These are phyloP conservation scores for Drosophila suzukii DNA, from an alignment of 1,140 invertebrate species.

Conservation along the genomic window DNA sequence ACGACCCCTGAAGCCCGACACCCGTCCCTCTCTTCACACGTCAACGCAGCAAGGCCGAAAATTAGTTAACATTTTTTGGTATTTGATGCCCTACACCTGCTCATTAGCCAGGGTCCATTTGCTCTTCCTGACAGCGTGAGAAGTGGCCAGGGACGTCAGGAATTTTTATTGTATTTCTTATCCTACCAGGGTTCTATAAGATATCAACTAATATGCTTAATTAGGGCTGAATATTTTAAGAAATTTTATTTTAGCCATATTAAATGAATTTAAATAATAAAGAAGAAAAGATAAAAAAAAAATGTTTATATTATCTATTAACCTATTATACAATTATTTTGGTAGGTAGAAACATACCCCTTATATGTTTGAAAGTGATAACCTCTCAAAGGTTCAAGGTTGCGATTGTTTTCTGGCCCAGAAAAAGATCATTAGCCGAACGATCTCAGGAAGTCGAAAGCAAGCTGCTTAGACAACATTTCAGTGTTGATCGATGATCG, in stretches of 20 bases:
- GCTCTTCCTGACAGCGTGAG: slow-evolving; percentile 26
- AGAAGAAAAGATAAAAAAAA: too few relatives aligned
- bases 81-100: slow-evolving; percentile 54
- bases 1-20: not conserved
- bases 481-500: slow-evolving; percentile 40
- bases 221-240: not conserved
- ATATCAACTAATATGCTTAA: not conserved
- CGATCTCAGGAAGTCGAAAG: slow-evolving; percentile 26
- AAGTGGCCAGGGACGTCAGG: slow-evolving; percentile 4
- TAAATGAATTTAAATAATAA: not conserved
- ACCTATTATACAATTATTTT: too few relatives aligned
- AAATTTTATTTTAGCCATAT: not conserved
- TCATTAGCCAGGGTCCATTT: slow-evolving; percentile 53
- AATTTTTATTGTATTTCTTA: not conserved
- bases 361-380: not conserved
- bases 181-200: not conserved
- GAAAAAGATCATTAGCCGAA: slow-evolving; percentile 44
- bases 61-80: slow-evolving; percentile 79
- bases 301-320: too few relatives aligned
- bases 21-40: slow-evolving; percentile 61
- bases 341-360: not conserved
- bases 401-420: slow-evolving; percentile 11
- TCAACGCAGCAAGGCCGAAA: slow-evolving; percentile 81
- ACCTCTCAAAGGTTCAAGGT: not conserved
- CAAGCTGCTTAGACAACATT: slow-evolving; percentile 29